These are phyloP conservation scores for Leucoma salicis DNA, from an alignment of 2,888 invertebrate genomes.

Conservation along the genomic window DNA sequence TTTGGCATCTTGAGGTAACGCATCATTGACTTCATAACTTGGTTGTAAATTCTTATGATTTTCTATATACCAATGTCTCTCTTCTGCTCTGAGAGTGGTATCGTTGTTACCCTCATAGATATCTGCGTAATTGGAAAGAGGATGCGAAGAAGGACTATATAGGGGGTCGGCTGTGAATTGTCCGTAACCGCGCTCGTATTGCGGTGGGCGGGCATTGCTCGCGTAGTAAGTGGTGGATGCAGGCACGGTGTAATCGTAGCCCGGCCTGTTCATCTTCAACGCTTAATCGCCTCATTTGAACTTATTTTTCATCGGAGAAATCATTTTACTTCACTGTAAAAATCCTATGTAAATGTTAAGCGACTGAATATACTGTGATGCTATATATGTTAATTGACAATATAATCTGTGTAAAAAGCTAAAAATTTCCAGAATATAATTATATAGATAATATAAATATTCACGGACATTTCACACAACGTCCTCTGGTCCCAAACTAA, in stretches of 20 bases:
- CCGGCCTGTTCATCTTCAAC: conserved; percentile 80
- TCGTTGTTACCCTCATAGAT: conserved; percentile 79
- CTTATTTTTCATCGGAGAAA: conserved; percentile 55
- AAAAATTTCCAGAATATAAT: conserved; percentile 25
- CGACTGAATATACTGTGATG: conserved; percentile 42
- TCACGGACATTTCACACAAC: no score
- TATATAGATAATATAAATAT: background rate
- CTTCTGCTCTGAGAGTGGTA: conserved; percentile 76
- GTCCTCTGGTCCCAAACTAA: no score
- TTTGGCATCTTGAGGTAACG: conserved; percentile 72
- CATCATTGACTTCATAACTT: conserved; percentile 61
- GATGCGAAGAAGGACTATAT: conserved; percentile 73
- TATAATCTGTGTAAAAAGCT: conserved; percentile 13
- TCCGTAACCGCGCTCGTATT: conserved; percentile 73
- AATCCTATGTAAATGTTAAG: conserved; percentile 28
- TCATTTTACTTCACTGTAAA: conserved; percentile 46
- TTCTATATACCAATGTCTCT: conserved; percentile 79
- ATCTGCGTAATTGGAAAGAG: conserved; percentile 75
- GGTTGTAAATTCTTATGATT: conserved; percentile 75
- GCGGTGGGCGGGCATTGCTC: conserved; percentile 69
- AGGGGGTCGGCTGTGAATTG: conserved; percentile 65
- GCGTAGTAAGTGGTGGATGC: conserved; percentile 72
- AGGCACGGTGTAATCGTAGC: conserved; percentile 78
- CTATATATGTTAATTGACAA: conserved; percentile 39
- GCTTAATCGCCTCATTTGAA: conserved; percentile 74